These are phyloP conservation scores for Neocrepidodera transversa DNA, from an alignment of 2,888 invertebrate species.

Conservation along the genomic window DNA sequence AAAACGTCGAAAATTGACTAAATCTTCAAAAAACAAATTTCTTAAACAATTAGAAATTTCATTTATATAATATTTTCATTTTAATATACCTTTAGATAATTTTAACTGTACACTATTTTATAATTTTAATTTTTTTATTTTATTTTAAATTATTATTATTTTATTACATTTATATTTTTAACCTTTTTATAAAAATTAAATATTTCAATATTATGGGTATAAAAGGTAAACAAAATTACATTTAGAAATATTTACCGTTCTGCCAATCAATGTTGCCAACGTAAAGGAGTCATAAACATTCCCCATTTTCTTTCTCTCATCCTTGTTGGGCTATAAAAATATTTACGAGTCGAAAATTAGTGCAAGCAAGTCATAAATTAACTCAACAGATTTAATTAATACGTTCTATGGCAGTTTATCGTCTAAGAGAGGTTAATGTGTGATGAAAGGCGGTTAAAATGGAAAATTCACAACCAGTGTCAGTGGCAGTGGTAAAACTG, in stretches of 20 bases:
- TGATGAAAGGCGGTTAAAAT: constrained; percentile 36
- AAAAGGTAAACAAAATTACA: constrained; percentile 12
- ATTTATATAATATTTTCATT: no score
- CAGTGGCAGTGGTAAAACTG: neutral
- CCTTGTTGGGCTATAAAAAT: constrained; percentile 54
- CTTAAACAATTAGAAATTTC: no score
- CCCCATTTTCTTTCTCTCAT: constrained; percentile 45
- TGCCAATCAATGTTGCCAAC: constrained; percentile 13
- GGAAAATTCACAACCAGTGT: constrained; percentile 1
- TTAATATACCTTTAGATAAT: no score
- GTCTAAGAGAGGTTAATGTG: constrained; percentile 44
- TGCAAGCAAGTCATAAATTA: constrained; percentile 58
- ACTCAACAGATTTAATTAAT: constrained; percentile 60
- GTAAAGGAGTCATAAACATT: constrained; percentile 30
- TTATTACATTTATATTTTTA: no score
- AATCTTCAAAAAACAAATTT: no score
- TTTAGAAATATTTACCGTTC: constrained; percentile 13
- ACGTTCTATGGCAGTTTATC: constrained; percentile 39
- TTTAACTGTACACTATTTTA: no score
- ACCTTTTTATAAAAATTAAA: no score
- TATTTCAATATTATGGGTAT: no score
- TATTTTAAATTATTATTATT: no score
- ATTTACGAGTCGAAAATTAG: constrained; percentile 58
- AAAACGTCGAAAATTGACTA: no score
- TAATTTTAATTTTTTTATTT: no score